Conservation (phyloP, 2,113 vertebrate genomes). For the Petrocephalus zakoni region DNA sequence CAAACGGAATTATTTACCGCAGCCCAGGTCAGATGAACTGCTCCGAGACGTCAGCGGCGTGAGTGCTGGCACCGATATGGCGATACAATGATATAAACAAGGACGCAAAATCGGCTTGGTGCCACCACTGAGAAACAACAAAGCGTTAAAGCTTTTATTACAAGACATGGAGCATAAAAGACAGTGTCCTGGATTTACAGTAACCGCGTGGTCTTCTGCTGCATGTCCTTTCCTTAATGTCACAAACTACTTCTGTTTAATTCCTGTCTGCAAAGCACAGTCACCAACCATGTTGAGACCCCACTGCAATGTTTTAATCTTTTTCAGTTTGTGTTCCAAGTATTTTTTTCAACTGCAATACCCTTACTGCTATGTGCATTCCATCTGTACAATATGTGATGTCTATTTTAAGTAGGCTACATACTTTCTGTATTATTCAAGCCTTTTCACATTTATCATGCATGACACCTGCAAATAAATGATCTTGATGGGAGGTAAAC, state of each 20-base stretch:
- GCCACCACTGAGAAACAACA: not conserved
- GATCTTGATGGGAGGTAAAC: not conserved
- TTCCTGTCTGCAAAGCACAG: not conserved
- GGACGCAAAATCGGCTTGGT: not conserved
- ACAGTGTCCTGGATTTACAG: slow-evolving; percentile 29
- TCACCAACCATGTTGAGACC: not conserved
- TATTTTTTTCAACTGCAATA: not conserved
- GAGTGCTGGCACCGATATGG: not conserved
- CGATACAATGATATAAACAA: not conserved
- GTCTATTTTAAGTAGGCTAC: not conserved
- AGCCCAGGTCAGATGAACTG: not conserved
- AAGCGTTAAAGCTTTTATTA: not conserved
- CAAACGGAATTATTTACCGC: not conserved
- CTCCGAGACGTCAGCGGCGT: not conserved
- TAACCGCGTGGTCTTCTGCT: slow-evolving; percentile 29
- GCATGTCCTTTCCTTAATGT: slow-evolving; percentile 55
- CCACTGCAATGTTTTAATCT: not conserved
- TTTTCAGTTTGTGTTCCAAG: not conserved
- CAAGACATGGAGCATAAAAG: not conserved
- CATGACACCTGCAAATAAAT: not conserved
- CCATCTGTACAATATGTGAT: not conserved
- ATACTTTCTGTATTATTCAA: not conserved
- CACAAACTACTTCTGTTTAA: not conserved
- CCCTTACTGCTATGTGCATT: not conserved
- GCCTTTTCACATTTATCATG: not conserved